Percentiles rank a stretch among this genome's conserved stretches.
Evolutionary conservation across 35 echinoderm and acorn worm species (phyloP).

Genomic region (Apostichopus parvimensis): DNA sequence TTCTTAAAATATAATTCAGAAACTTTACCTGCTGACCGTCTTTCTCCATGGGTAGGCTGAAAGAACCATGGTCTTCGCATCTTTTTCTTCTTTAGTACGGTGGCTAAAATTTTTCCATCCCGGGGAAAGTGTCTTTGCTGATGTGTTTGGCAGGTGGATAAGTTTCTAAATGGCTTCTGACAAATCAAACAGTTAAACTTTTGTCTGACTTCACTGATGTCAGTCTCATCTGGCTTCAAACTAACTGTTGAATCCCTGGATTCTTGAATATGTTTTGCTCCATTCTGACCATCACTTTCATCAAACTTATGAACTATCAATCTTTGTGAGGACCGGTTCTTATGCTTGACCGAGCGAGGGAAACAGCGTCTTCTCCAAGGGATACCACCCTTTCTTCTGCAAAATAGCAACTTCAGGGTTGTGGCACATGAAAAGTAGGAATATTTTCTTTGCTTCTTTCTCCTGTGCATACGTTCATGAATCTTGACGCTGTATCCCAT

Average conservation of each 20-base stretch:
- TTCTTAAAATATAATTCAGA: too few relatives aligned
- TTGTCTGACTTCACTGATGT: neutral
- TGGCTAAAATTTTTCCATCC: neutral
- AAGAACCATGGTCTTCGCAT: neutral
- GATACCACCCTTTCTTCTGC: neutral
- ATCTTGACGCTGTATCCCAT: neutral
- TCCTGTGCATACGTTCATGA: neutral
- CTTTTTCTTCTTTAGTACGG: neutral
- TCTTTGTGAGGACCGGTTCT: neutral
- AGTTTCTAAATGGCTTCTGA: neutral
- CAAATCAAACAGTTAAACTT: neutral
- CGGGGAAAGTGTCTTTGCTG: neutral
- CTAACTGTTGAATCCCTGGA: neutral
- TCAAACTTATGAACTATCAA: neutral
- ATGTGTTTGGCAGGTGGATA: neutral
- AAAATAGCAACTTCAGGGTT: neutral
- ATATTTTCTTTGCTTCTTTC: neutral
- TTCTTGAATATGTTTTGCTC: neutral
- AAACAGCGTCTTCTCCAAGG: neutral
- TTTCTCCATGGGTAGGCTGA: neutral
- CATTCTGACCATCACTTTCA: neutral
- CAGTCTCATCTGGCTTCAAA: neutral
- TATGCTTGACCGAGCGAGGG: neutral
- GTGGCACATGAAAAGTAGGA: neutral
- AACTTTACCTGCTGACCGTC: neutral